phyloP scores from a whole-genome alignment of 2,888 invertebrate species.

The Trichacis sp. region DNA sequence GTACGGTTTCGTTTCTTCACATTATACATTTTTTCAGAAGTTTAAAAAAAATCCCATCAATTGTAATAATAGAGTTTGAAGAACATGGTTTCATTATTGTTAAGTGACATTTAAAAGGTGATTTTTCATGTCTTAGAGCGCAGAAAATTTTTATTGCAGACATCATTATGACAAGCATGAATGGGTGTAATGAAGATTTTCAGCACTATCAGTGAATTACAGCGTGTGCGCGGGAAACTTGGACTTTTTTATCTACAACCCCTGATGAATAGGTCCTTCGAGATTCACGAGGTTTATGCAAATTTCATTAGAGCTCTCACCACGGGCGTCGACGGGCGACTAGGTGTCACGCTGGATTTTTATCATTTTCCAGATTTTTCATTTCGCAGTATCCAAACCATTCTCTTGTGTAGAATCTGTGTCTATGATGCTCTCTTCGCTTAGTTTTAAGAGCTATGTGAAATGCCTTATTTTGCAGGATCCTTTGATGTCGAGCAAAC shows the following conservation, averaged over 20 bases:
- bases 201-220: constrained; percentile 5
- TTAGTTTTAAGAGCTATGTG: constrained; percentile 5
- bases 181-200: constrained; percentile 1
- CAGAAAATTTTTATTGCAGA: too few species aligned
- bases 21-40: too few species aligned
- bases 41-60: too few species aligned
- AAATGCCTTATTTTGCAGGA: not conserved
- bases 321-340: constrained; percentile 2
- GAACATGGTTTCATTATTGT: too few species aligned
- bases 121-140: too few species aligned
- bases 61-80: too few species aligned
- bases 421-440: not conserved
- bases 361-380: constrained; percentile 5
- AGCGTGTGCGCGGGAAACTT: not conserved
- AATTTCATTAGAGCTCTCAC: constrained; percentile 48
- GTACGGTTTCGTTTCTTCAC: too few species aligned
- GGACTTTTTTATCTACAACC: constrained; percentile 26
- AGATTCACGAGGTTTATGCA: constrained; percentile 49
- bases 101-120: too few species aligned
- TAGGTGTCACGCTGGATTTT: constrained; percentile 7
- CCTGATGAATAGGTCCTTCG: constrained; percentile 48
- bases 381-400: constrained; percentile 3
- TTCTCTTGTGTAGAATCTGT: not conserved
- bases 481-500: constrained; percentile 1
- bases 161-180: not conserved